Evolutionary conservation across 2,113 vertebrate species (phyloP).

Genomic region (Bubo blakistoni): DNA sequence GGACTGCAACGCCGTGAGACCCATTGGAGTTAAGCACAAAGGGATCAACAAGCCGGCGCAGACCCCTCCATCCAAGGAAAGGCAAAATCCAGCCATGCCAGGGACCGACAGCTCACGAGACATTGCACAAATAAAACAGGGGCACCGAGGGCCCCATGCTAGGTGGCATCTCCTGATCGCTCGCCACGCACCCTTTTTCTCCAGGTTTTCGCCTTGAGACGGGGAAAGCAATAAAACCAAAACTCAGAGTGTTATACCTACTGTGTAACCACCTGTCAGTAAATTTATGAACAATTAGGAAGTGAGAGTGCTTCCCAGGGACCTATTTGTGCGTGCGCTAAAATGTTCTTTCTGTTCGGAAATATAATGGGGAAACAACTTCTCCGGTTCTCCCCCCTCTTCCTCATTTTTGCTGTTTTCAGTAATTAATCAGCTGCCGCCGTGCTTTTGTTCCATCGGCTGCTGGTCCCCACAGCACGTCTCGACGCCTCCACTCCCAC

Average conservation of each 20-base stretch:
- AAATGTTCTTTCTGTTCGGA: conserved; percentile 65
- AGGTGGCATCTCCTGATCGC: background rate
- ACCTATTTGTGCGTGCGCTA: conserved; percentile 70
- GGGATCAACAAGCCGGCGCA: accelerated
- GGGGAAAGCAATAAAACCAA: conserved; percentile 61
- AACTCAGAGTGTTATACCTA: conserved; percentile 69
- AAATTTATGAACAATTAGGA: conserved; percentile 83
- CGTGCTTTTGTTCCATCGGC: background rate
- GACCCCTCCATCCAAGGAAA: accelerated
- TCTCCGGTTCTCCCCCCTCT: background rate
- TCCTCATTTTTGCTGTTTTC: conserved; percentile 25
- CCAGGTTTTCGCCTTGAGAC: conserved; percentile 56
- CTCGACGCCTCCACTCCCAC: accelerated
- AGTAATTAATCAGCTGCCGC: conserved; percentile 64
- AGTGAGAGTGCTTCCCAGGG: conserved; percentile 75
- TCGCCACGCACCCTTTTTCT: background rate
- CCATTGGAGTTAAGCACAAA: accelerated
- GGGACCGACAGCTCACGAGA: background rate
- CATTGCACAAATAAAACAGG: accelerated
- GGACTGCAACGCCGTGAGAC: accelerated
- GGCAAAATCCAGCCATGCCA: accelerated
- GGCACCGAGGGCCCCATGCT: background rate
- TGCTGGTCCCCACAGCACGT: background rate
- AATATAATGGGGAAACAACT: conserved; percentile 70
- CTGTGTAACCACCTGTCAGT: conserved; percentile 79